These are phyloP conservation scores for Stegodyphus mimosarum DNA, from an alignment of 1,140 invertebrate species.

Conservation along the genomic window DNA sequence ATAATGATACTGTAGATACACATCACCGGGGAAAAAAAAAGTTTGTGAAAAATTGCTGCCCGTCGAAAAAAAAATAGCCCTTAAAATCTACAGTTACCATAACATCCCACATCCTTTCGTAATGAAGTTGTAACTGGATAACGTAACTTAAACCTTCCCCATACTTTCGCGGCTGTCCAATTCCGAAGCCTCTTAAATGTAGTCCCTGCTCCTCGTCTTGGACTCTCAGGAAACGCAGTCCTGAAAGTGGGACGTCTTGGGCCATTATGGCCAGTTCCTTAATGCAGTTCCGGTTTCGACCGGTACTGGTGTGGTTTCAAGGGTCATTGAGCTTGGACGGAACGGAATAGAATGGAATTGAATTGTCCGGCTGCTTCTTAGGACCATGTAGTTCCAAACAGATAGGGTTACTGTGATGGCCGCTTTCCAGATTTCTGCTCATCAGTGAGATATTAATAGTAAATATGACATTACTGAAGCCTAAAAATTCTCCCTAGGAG, in stretches of 20 bases:
- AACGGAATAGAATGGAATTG: too few relatives aligned
- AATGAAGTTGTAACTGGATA: slow-evolving; percentile 37
- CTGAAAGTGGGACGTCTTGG: neutral
- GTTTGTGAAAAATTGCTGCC: too few relatives aligned
- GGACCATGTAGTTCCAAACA: too few relatives aligned
- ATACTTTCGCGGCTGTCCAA: neutral
- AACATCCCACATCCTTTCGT: neutral
- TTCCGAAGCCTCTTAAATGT: neutral
- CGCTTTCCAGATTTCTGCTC: too few relatives aligned
- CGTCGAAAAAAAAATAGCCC: too few relatives aligned
- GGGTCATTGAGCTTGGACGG: slow-evolving; percentile 19
- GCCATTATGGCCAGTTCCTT: slow-evolving; percentile 10
- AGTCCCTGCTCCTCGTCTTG: neutral
- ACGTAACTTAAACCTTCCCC: slow-evolving; percentile 9
- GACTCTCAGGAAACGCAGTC: neutral
- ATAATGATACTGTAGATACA: too few relatives aligned
- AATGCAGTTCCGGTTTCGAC: slow-evolving; percentile 39
- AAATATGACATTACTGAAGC: too few relatives aligned
- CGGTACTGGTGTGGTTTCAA: neutral
- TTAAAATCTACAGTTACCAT: neutral
- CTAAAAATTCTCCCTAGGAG: too few relatives aligned
- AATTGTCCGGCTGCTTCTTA: too few relatives aligned
- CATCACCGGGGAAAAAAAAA: too few relatives aligned
- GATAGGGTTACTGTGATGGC: too few relatives aligned
- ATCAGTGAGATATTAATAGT: too few relatives aligned